Percentiles rank a stretch among this genome's conserved stretches.
phyloP scores from a whole-genome alignment of 2,113 vertebrate species.

The Eulemur macaco region DNA sequence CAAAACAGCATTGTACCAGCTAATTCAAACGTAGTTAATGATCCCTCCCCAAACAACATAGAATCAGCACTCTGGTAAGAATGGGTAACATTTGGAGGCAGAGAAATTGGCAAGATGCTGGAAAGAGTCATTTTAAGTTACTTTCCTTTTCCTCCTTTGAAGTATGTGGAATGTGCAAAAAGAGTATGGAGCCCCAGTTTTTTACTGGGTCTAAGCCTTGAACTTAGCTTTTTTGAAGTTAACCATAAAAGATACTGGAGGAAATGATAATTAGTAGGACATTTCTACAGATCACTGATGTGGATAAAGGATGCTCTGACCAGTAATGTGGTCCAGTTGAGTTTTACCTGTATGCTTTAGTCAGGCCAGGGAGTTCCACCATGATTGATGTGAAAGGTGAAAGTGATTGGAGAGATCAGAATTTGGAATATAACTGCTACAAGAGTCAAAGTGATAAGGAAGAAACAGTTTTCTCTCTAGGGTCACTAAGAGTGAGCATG shows the following conservation, averaged over 20 bases:
- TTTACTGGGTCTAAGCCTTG: not conserved
- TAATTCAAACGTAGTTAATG: conserved; percentile 20
- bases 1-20: not conserved
- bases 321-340: not conserved
- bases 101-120: conserved; percentile 9
- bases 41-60: not conserved
- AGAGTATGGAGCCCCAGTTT: not conserved
- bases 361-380: not conserved
- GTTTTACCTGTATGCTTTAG: not conserved
- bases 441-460: not conserved
- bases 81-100: not conserved
- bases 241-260: not conserved
- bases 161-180: not conserved
- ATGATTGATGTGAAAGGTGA: not conserved
- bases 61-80: not conserved
- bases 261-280: not conserved
- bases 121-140: conserved; percentile 11
- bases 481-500: not conserved
- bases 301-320: not conserved
- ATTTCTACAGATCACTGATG: not conserved
- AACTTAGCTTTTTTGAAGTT: conserved; percentile 38
- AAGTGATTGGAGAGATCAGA: not conserved
- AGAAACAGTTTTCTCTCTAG: not conserved
- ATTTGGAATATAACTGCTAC: not conserved
- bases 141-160: not conserved